Percentiles rank a stretch among this genome's conserved stretches.
Conservation (phyloP, 2,797 vertebrate genomes). For the Tenualosa thibaudeaui region DNA sequence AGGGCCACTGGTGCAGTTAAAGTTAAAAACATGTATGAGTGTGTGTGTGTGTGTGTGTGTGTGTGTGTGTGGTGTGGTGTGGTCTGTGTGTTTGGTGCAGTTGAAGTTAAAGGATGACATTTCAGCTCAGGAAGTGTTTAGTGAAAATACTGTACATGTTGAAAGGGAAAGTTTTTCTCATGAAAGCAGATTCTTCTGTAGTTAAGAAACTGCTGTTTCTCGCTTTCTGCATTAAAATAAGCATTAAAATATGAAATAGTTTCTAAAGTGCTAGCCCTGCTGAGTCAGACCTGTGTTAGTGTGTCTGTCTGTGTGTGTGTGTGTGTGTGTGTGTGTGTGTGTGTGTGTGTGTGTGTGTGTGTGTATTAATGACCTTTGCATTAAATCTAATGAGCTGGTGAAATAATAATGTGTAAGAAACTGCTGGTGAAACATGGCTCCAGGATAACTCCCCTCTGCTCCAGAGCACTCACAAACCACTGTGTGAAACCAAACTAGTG, state of each 20-base stretch:
- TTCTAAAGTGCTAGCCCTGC: not conserved
- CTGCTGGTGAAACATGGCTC: not conserved
- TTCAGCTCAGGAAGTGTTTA: too few relatives aligned
- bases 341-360: not conserved
- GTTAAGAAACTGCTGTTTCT: too few relatives aligned
- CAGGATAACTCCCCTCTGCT: not conserved
- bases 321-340: not conserved
- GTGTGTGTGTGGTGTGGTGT: too few relatives aligned
- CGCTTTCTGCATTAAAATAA: not conserved
- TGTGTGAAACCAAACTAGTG: not conserved
- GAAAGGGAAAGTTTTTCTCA: too few relatives aligned
- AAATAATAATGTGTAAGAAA: not conserved
- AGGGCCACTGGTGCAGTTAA: too few relatives aligned
- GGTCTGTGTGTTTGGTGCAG: too few relatives aligned
- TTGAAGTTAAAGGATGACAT: too few relatives aligned
- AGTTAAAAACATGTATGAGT: too few relatives aligned
- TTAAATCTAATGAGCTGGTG: not conserved
- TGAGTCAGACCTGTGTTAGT: not conserved
- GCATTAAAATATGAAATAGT: not conserved
- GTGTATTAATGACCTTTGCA: constrained; percentile 33
- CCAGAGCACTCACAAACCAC: not conserved
- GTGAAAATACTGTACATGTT: too few relatives aligned
- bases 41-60: too few relatives aligned
- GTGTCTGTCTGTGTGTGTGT: too few relatives aligned
- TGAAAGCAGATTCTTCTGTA: too few relatives aligned